Evolutionary conservation across 2,888 invertebrate species (phyloP).

Genomic region (Imbricaverruca yamaguchii): DNA sequence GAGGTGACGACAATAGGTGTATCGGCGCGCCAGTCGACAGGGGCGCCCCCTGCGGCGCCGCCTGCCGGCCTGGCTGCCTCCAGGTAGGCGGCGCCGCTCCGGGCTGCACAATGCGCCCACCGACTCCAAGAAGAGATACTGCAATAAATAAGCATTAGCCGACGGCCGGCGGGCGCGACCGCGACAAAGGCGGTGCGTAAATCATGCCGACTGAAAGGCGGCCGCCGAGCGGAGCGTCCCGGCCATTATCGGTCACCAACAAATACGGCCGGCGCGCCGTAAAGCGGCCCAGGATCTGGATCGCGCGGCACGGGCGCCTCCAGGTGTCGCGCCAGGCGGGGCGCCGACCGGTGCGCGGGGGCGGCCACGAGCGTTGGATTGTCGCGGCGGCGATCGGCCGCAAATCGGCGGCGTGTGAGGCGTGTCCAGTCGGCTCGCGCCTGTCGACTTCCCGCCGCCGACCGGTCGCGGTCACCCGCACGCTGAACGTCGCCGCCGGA

Average conservation of each 20-base stretch:
- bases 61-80: neutral
- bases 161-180: neutral
- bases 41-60: neutral
- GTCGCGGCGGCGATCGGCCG: too few species aligned
- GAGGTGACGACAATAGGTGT: too few species aligned
- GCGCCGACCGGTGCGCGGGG: too few species aligned
- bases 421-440: too few species aligned
- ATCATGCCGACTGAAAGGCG: neutral
- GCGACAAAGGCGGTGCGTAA: neutral
- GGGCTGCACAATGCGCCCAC: neutral
- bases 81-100: neutral
- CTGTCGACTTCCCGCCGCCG: too few species aligned
- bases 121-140: neutral
- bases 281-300: neutral
- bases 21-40: neutral
- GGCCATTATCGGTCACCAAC: neutral
- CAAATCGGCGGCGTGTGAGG: too few species aligned
- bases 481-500: neutral
- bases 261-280: neutral
- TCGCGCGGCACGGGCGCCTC: neutral
- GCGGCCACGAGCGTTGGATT: too few species aligned
- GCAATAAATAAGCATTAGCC: constrained; percentile 6
- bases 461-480: too few species aligned
- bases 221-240: neutral
- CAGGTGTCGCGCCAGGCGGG: neutral